Percentiles rank a stretch among this genome's conserved stretches.
These are phyloP conservation scores for Pseudococcus jackbeardsleyi DNA, from an alignment of 2,888 invertebrate genomes.

Conservation along the genomic window DNA sequence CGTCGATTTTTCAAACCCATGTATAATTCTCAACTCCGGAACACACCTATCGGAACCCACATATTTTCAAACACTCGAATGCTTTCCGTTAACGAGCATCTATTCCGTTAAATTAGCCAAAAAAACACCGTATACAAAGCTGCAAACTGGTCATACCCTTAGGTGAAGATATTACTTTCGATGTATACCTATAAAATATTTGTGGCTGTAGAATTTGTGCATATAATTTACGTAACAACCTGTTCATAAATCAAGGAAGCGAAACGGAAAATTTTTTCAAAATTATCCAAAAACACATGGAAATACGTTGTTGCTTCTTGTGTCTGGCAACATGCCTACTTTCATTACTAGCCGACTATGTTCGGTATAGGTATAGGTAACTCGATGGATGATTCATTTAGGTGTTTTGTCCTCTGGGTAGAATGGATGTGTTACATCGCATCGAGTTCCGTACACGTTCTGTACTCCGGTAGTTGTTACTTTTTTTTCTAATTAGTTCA, in stretches of 20 bases:
- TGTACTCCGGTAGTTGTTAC: constrained; percentile 25
- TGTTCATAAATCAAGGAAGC: constrained; percentile 23
- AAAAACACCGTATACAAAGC: background rate
- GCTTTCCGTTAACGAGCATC: background rate
- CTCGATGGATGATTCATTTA: background rate
- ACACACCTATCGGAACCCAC: background rate
- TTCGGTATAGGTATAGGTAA: background rate
- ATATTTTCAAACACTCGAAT: background rate
- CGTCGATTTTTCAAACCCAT: too few species aligned
- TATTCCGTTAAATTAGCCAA: background rate
- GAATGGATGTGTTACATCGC: background rate
- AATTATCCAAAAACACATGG: background rate
- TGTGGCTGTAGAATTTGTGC: background rate
- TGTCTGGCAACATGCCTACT: background rate
- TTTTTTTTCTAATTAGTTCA: constrained; percentile 47
- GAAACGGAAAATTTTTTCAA: constrained; percentile 16
- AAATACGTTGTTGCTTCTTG: background rate
- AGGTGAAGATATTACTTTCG: constrained; percentile 28
- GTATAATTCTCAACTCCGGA: background rate
- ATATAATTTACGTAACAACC: constrained; percentile 38
- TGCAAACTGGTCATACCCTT: constrained; percentile 16
- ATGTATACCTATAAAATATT: background rate
- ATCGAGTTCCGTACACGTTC: constrained; percentile 18
- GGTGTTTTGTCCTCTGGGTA: constrained; percentile 23
- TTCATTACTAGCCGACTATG: background rate